phyloP scores from a whole-genome alignment of 2,113 vertebrate genomes.

The Vimba vimba region DNA sequence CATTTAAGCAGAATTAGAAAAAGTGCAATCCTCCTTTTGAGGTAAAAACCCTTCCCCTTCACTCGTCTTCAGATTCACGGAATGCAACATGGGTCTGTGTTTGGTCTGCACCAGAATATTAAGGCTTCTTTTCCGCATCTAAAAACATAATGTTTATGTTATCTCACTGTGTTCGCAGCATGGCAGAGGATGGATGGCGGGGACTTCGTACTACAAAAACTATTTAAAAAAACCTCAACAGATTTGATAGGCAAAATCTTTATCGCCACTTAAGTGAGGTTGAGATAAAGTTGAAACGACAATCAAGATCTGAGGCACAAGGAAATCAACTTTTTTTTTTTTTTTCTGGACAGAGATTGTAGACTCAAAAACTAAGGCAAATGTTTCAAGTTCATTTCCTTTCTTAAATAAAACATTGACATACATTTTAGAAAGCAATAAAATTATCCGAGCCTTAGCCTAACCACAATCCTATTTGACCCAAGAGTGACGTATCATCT shows the following conservation, averaged over 20 bases:
- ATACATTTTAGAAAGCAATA: constrained; percentile 38
- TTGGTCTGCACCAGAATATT: constrained; percentile 78
- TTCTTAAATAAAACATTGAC: constrained; percentile 48
- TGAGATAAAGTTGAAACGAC: constrained; percentile 45
- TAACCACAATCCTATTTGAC: constrained; percentile 34
- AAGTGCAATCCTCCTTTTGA: constrained; percentile 72
- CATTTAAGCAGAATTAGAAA: constrained; percentile 72
- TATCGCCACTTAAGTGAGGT: constrained; percentile 50
- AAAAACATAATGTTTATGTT: constrained; percentile 13
- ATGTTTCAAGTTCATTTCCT: constrained; percentile 62
- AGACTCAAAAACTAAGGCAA: constrained; percentile 59
- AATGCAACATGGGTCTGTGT: constrained; percentile 67
- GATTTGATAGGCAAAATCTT: constrained; percentile 38
- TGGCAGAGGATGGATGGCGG: constrained; percentile 44
- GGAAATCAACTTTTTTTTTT: constrained; percentile 46
- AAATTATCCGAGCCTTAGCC: constrained; percentile 34
- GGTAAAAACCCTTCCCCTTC: constrained; percentile 62
- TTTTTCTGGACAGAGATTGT: constrained; percentile 47
- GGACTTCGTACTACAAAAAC: constrained; percentile 48
- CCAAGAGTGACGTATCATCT: constrained; percentile 16
- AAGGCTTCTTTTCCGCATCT: constrained; percentile 62
- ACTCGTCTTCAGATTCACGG: constrained; percentile 60
- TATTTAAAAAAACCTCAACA: constrained; percentile 37
- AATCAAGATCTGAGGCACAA: constrained; percentile 61
- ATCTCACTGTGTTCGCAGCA: constrained; percentile 10